Percentiles rank a stretch among this genome's conserved stretches.
These are phyloP conservation scores for Zelostemma sp. DNA, from an alignment of 1,140 invertebrate species.

Conservation along the genomic window DNA sequence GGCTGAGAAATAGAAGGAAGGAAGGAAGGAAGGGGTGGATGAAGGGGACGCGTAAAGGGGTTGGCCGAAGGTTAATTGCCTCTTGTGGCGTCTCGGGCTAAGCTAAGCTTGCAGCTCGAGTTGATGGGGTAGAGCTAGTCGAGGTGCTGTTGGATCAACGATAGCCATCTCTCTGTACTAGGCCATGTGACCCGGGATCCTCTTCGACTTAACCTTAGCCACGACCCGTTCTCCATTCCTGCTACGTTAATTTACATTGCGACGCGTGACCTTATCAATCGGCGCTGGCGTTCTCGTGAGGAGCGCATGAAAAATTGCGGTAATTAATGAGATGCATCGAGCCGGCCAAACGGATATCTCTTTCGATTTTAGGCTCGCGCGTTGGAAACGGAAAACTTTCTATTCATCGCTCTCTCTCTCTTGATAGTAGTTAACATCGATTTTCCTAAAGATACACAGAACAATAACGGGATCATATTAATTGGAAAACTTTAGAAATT, in stretches of 20 bases:
- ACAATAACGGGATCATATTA: slow-evolving; percentile 53
- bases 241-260: slow-evolving; percentile 56
- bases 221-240: slow-evolving; percentile 30
- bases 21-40: slow-evolving; percentile 14
- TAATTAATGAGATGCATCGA: slow-evolving; percentile 10
- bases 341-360: slow-evolving; percentile 7
- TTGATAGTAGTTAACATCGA: slow-evolving; percentile 24
- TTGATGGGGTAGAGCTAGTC: slow-evolving; percentile 24
- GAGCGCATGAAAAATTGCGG: slow-evolving; percentile 9
- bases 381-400: neutral
- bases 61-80: slow-evolving; percentile 66
- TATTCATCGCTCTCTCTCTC: too few species aligned
- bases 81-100: slow-evolving; percentile 62
- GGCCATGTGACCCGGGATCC: slow-evolving; percentile 49
- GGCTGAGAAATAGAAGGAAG: slow-evolving; percentile 15
- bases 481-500: slow-evolving; percentile 62
- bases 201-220: slow-evolving; percentile 55
- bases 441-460: slow-evolving; percentile 34
- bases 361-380: slow-evolving; percentile 8
- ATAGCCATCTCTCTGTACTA: slow-evolving; percentile 48
- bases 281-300: slow-evolving; percentile 22
- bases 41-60: slow-evolving; percentile 28
- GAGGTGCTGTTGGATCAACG: slow-evolving; percentile 42
- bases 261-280: slow-evolving; percentile 54
- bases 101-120: slow-evolving; percentile 51